Percentiles rank a stretch among this genome's conserved stretches.
Conservation (phyloP, 1,140 invertebrate genomes). For the Helicoverpa armigera region DNA sequence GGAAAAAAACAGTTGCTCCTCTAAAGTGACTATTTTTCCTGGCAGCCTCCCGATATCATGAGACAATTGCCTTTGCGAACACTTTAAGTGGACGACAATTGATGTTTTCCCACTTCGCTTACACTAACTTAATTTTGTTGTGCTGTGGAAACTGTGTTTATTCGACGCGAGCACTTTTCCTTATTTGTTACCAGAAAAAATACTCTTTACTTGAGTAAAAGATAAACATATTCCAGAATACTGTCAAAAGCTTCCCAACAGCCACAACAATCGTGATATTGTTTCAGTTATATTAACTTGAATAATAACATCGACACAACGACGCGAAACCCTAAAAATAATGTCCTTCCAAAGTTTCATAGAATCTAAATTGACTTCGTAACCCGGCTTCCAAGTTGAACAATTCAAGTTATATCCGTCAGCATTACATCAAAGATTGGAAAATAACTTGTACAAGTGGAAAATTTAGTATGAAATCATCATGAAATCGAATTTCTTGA, state of each 20-base stretch:
- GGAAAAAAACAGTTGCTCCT: conserved; percentile 80
- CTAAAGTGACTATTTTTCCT: conserved; percentile 83
- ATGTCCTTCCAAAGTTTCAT: conserved; percentile 3
- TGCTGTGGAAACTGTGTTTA: conserved; percentile 34
- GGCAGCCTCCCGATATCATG: conserved; percentile 80
- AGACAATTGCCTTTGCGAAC: conserved; percentile 80
- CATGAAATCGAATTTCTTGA: conserved; percentile 40
- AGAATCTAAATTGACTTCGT: conserved; percentile 30
- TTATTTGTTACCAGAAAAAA: not conserved
- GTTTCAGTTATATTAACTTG: not conserved
- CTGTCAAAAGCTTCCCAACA: not conserved
- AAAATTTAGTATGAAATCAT: conserved; percentile 44
- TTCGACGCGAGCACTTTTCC: conserved; percentile 5
- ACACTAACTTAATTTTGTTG: conserved; percentile 56
- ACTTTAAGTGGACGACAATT: conserved; percentile 75
- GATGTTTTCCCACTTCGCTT: conserved; percentile 70
- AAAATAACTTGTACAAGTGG: conserved; percentile 41
- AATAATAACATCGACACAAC: conserved; percentile 1
- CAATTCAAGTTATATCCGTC: conserved; percentile 29
- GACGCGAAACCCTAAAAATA: conserved; percentile 16
- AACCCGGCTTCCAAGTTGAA: conserved; percentile 6
- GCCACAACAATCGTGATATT: not conserved
- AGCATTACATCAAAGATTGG: conserved; percentile 26
- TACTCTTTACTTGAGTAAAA: not conserved
- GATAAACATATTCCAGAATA: not conserved